Evolutionary conservation across 2,797 vertebrate species (phyloP).

Genomic region (Sebastes flavidus): DNA sequence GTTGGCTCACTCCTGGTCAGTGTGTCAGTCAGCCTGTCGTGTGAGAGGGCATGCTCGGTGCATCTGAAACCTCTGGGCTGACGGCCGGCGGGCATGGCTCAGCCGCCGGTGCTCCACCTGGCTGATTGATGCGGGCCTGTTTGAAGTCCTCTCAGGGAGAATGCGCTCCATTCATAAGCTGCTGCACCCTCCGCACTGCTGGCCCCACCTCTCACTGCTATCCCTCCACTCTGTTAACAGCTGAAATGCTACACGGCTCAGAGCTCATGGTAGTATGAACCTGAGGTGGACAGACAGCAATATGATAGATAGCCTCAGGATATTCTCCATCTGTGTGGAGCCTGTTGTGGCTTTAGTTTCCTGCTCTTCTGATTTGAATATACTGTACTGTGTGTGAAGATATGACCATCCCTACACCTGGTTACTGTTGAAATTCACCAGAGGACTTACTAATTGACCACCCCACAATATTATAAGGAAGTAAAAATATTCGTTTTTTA

Average conservation of each 20-base stretch:
- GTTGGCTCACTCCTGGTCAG: conserved; percentile 32
- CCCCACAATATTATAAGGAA: not conserved
- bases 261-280: conserved; percentile 50
- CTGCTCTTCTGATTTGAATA: conserved; percentile 34
- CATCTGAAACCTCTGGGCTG: conserved; percentile 69
- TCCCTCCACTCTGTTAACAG: conserved; percentile 75
- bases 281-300: conserved; percentile 51
- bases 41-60: conserved; percentile 60
- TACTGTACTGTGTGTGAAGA: not conserved
- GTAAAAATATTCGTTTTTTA: not conserved
- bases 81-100: conserved; percentile 58
- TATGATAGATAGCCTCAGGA: conserved; percentile 48
- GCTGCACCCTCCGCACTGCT: conserved; percentile 45
- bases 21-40: conserved; percentile 64
- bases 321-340: conserved; percentile 30
- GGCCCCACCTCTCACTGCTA: conserved; percentile 47
- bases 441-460: not conserved
- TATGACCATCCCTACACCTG: not conserved
- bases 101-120: conserved; percentile 67
- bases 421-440: not conserved
- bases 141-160: conserved; percentile 78
- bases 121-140: conserved; percentile 71
- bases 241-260: conserved; percentile 73
- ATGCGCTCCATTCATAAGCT: conserved; percentile 75
- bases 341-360: conserved; percentile 30